Evolutionary conservation across 2,888 invertebrate genomes (phyloP).

Genomic region (Troilus luridus): DNA sequence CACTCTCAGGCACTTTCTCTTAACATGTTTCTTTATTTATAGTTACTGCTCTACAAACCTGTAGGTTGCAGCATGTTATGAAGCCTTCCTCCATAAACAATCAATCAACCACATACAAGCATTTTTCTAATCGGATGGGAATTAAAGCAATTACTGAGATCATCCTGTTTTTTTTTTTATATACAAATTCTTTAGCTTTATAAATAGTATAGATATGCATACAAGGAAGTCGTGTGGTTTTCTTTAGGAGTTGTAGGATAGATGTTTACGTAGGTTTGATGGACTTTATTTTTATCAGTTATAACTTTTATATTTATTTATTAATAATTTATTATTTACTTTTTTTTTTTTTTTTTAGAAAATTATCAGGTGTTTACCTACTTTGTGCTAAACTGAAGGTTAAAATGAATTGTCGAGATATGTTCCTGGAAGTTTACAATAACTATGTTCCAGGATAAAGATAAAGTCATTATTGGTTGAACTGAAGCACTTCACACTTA

Average conservation of each 20-base stretch:
- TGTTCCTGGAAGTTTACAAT: slow-evolving; percentile 85
- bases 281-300: not conserved
- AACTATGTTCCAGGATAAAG: slow-evolving; percentile 73
- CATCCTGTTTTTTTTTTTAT: too few species aligned
- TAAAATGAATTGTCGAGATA: slow-evolving; percentile 84
- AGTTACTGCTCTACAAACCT: too few species aligned
- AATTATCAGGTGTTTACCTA: slow-evolving; percentile 93
- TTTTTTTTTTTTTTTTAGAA: slow-evolving; percentile 68
- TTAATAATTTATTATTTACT: not conserved
- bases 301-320: not conserved
- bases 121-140: not conserved
- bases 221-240: too few species aligned
- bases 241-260: too few species aligned
- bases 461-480: not conserved
- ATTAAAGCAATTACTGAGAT: too few species aligned
- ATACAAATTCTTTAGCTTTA: too few species aligned
- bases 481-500: not conserved
- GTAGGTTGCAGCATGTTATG: too few species aligned
- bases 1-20: too few species aligned
- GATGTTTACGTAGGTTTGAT: too few species aligned
- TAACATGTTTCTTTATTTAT: too few species aligned
- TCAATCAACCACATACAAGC: not conserved
- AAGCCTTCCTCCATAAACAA: not conserved
- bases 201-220: too few species aligned
- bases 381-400: slow-evolving; percentile 90